phyloP scores from a whole-genome alignment of 2,113 vertebrate species.

The Pitta sordida region DNA sequence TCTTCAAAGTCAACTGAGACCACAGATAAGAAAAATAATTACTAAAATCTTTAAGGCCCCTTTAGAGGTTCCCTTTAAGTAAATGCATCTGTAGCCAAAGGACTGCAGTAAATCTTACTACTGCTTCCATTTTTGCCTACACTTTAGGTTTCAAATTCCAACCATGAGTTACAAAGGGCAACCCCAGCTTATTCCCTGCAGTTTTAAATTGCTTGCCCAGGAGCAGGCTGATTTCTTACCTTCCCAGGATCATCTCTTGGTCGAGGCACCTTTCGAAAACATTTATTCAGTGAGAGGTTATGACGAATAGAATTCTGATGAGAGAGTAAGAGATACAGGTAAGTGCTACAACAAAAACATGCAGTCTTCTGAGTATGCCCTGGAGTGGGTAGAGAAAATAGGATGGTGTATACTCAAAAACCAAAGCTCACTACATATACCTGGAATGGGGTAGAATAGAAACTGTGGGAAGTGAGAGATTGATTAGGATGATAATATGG shows the following conservation, averaged over 20 bases:
- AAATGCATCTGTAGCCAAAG: background rate
- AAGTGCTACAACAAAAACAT: background rate
- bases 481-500: background rate
- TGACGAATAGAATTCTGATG: slow-evolving; percentile 95
- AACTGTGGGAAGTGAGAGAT: background rate
- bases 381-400: background rate
- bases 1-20: background rate
- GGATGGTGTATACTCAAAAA: background rate
- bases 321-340: slow-evolving; percentile 10
- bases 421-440: background rate
- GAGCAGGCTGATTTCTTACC: slow-evolving; percentile 72
- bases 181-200: background rate
- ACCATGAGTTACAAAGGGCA: slow-evolving; percentile 32
- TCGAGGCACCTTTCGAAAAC: slow-evolving; percentile 95
- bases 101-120: slow-evolving; percentile 50
- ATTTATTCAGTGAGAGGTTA: slow-evolving; percentile 96
- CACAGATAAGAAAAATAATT: background rate
- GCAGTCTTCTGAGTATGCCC: background rate
- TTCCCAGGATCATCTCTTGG: slow-evolving; percentile 94
- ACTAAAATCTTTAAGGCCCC: background rate
- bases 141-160: slow-evolving; percentile 59
- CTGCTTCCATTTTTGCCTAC: slow-evolving; percentile 54
- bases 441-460: background rate
- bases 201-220: slow-evolving; percentile 12
- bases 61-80: slow-evolving; percentile 35